phyloP scores from a whole-genome alignment of 1,140 invertebrate species.

The Drosophila miranda region DNA sequence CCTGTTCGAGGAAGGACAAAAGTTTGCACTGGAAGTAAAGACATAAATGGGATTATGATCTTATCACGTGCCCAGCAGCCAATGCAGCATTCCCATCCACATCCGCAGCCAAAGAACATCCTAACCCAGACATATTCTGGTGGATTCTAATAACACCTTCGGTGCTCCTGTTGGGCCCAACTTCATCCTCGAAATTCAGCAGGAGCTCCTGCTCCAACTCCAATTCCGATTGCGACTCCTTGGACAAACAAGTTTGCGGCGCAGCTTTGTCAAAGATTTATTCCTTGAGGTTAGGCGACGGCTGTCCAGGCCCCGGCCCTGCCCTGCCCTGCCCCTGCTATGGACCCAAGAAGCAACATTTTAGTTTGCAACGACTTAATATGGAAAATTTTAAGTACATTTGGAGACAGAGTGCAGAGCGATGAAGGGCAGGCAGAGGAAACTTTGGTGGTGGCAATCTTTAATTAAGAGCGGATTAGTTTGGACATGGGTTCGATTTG shows the following conservation, averaged over 20 bases:
- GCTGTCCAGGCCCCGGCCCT: slow-evolving; percentile 40
- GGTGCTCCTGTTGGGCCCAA: slow-evolving; percentile 1
- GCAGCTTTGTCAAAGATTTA: slow-evolving; percentile 81
- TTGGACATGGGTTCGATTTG: slow-evolving; percentile 77
- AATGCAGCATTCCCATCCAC: not conserved
- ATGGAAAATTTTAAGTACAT: slow-evolving; percentile 72
- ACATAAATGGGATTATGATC: slow-evolving; percentile 83
- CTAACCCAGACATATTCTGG: slow-evolving; percentile 60
- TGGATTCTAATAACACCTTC: slow-evolving; percentile 72
- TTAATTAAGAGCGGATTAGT: slow-evolving; percentile 82
- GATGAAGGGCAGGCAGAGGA: not conserved
- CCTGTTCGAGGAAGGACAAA: slow-evolving; percentile 38
- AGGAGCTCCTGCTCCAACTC: no score
- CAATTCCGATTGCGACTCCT: slow-evolving; percentile 23
- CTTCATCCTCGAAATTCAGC: not conserved
- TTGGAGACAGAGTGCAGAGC: not conserved
- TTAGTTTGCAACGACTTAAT: slow-evolving; percentile 53
- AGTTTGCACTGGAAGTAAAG: slow-evolving; percentile 74
- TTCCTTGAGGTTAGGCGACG: slow-evolving; percentile 78
- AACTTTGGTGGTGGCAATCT: slow-evolving; percentile 62
- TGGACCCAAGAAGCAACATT: not conserved
- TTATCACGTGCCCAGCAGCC: slow-evolving; percentile 73
- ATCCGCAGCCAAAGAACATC: not conserved
- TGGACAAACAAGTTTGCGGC: slow-evolving; percentile 79
- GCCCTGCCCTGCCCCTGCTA: no score